Percentiles rank a stretch among this genome's conserved stretches.
Conservation (phyloP, 2,113 vertebrate genomes). For the Psephotus haematonotus region DNA sequence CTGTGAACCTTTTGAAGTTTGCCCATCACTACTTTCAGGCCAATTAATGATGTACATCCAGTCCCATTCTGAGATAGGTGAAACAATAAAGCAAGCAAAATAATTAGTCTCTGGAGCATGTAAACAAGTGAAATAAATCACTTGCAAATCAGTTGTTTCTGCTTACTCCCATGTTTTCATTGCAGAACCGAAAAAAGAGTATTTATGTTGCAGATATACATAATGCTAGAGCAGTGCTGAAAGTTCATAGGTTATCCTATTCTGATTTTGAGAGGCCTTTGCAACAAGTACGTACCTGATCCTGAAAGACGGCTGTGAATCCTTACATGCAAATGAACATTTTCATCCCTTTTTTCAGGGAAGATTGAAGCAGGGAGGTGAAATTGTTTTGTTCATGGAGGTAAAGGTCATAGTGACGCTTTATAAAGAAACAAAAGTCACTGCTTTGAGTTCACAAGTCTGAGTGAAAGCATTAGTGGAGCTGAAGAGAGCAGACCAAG, state of each 20-base stretch:
- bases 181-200: neutral
- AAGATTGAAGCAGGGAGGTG: neutral
- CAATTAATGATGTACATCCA: conserved; percentile 38
- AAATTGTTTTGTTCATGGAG: neutral
- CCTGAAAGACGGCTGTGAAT: neutral
- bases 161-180: neutral
- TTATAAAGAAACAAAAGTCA: neutral
- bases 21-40: conserved; percentile 9
- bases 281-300: neutral
- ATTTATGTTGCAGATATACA: conserved; percentile 5
- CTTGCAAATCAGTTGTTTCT: conserved; percentile 47
- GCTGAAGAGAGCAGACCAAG: neutral
- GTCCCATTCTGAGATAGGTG: conserved; percentile 2
- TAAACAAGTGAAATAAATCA: conserved; percentile 58
- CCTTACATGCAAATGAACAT: neutral
- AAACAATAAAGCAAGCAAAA: conserved; percentile 60
- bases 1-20: conserved; percentile 63
- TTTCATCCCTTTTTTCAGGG: neutral
- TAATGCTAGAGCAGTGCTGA: neutral
- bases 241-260: neutral
- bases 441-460: neutral
- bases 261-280: conserved; percentile 15
- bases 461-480: neutral
- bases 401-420: neutral
- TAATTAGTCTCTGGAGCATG: conserved; percentile 65